These are phyloP conservation scores for Bombus soroeensis DNA, from an alignment of 1,140 invertebrate genomes.

Conservation along the genomic window DNA sequence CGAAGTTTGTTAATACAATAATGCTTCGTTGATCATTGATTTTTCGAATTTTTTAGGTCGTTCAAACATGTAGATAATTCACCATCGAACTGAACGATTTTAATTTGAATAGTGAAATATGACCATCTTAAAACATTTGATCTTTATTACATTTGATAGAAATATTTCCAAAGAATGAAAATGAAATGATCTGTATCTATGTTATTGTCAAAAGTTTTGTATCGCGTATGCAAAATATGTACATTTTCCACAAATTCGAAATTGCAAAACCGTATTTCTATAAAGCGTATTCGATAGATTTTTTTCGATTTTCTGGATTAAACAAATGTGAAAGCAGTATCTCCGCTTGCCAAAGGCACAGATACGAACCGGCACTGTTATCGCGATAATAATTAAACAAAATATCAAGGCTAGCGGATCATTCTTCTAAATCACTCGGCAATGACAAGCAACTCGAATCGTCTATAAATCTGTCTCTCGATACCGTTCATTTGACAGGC, in stretches of 20 bases:
- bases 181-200: too few species aligned
- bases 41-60: not conserved
- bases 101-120: too few species aligned
- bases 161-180: too few species aligned
- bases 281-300: not conserved
- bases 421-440: conserved; percentile 12
- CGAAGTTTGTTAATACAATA: not conserved
- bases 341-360: not conserved
- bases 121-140: not conserved
- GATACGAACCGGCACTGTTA: not conserved
- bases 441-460: not conserved
- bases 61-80: too few species aligned
- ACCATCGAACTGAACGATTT: too few species aligned
- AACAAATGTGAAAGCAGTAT: conserved; percentile 9
- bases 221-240: too few species aligned
- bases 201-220: too few species aligned
- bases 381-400: conserved; percentile 17
- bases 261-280: too few species aligned
- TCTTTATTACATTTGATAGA: not conserved
- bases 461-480: not conserved
- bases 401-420: not conserved
- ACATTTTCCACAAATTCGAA: too few species aligned
- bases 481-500: not conserved
- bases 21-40: not conserved
- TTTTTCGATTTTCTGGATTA: not conserved